Base-by-base conservation (phyloP, 2,888 invertebrate species). In the Ophioninae sp. region DNA sequence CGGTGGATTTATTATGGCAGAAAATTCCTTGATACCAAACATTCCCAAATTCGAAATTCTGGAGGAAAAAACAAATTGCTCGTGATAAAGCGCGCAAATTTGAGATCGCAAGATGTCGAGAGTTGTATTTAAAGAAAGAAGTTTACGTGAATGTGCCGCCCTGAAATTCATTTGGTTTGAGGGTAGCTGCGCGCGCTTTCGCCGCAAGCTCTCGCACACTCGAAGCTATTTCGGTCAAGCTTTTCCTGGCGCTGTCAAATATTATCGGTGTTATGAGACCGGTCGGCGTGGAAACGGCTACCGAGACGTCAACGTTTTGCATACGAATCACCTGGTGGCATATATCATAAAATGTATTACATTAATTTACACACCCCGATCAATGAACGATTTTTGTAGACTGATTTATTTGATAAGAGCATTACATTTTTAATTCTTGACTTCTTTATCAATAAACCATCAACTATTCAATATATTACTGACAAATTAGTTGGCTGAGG, bases 41-140 rank as follows among this genome's bases (percentile, higher is more conserved):
- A 95, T 95, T 82, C 95, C 95, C 76, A 96, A 93, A 91, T 96
- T 96, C 0, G 95, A 95, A 79, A 96, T 95, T 64, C 95, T 95
- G 90, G 65, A 93, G 90, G 75, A 80, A 81, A 84, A 76, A 44
- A 59, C 64, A 50, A 64, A 37, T 13, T 13, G 21, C 8, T 50
- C n/a, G 39, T 65, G n/a, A 41, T 20, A 20, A 39, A 65, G n/a
- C 7, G 13, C 30, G 6, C 0, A 37, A 13, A 17, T 64, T 39
- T 10, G 10, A n/a, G 7, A 1, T 39, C 56, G 13, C 50, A 50
- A 39, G 7, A 57, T 44, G 69, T 74, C 44, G 10, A 6, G 7
- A 59, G 57, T 73, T 41, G 6, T 50, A 17, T 68, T 70, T 7
- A 20, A 67, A 67, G 17, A 39, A 37, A 39, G 6, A 73, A 65